Evolutionary conservation across 2,888 invertebrate species (phyloP).

Genomic region (Hermodice carunculata): DNA sequence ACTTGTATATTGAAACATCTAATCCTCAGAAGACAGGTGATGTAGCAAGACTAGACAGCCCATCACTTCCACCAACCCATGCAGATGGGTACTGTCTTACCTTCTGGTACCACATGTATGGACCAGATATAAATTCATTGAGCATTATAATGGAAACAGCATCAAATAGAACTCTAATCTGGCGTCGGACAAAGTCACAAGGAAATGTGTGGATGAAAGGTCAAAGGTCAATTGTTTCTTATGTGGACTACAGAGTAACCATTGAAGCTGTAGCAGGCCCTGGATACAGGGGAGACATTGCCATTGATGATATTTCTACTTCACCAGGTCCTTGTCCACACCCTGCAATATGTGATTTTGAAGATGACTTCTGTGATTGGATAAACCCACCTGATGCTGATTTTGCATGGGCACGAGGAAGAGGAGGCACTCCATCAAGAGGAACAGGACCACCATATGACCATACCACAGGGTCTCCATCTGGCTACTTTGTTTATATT

Average conservation of each 20-base stretch:
- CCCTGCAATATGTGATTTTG: slow-evolving; percentile 55
- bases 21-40: slow-evolving; percentile 75
- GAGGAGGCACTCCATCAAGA: slow-evolving; percentile 52
- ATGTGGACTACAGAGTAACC: background rate
- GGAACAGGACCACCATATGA: slow-evolving; percentile 54
- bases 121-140: slow-evolving; percentile 15
- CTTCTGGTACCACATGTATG: slow-evolving; percentile 31
- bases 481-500: slow-evolving; percentile 36
- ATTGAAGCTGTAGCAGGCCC: background rate
- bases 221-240: background rate
- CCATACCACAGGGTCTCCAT: slow-evolving; percentile 52
- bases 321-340: slow-evolving; percentile 52
- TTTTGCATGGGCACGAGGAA: slow-evolving; percentile 56
- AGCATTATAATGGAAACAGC: slow-evolving; percentile 4
- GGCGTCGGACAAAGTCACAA: slow-evolving; percentile 18
- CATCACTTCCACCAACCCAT: background rate
- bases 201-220: slow-evolving; percentile 21
- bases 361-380: slow-evolving; percentile 60
- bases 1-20: slow-evolving; percentile 61
- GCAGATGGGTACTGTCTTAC: slow-evolving; percentile 20
- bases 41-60: slow-evolving; percentile 70
- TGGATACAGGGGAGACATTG: slow-evolving; percentile 48
- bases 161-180: background rate
- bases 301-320: slow-evolving; percentile 64
- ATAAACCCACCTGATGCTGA: slow-evolving; percentile 44